Evolutionary conservation across 2,797 vertebrate genomes (phyloP).

Genomic region (Sarcoramphus papa): DNA sequence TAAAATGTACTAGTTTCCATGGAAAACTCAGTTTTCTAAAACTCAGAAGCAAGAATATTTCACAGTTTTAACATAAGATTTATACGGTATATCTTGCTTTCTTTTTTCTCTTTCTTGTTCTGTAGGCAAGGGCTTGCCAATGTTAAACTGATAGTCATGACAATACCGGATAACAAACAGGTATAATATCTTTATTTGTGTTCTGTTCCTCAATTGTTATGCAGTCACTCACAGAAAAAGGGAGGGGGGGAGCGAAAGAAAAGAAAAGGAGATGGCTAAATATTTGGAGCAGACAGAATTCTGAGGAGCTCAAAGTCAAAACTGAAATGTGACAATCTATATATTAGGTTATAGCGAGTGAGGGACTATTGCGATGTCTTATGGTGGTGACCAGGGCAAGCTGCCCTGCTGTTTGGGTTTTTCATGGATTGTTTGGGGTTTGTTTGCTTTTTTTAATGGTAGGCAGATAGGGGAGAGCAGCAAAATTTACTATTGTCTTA

Average conservation of each 20-base stretch:
- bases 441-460: not conserved
- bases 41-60: not conserved
- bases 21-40: not conserved
- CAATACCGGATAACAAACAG: constrained; percentile 73
- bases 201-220: not conserved
- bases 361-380: not conserved
- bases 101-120: not conserved
- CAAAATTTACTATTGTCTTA: not conserved
- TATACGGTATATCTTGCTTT: not conserved
- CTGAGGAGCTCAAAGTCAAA: not conserved
- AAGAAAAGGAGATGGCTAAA: not conserved
- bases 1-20: not conserved
- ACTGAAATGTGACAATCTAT: not conserved
- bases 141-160: constrained; percentile 87
- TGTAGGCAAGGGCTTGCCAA: constrained; percentile 82
- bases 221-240: not conserved
- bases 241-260: rapidly evolving
- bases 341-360: not conserved
- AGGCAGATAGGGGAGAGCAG: not conserved
- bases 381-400: not conserved
- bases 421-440: not conserved
- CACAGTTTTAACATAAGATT: not conserved
- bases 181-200: constrained; percentile 57
- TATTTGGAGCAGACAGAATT: not conserved
- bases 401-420: not conserved